These are phyloP conservation scores for Pocillopora grandis DNA, from an alignment of 92 coral and sea anemone genomes.

Conservation along the genomic window DNA sequence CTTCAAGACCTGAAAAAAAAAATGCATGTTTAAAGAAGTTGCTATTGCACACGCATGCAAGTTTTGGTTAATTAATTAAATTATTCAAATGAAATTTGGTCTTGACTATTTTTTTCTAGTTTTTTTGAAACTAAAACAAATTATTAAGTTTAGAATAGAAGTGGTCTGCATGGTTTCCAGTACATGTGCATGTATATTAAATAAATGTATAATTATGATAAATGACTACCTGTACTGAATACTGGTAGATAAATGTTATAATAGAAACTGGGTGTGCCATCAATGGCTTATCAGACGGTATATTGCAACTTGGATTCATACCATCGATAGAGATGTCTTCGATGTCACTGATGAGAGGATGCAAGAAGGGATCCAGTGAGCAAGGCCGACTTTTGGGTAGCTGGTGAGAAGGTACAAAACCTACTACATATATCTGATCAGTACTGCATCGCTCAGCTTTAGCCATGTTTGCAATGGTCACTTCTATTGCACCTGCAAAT, in stretches of 20 bases:
- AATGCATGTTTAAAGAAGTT: not conserved
- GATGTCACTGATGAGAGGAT: constrained; percentile 48
- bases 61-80: not conserved
- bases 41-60: not conserved
- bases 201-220: no score
- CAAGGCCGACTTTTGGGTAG: constrained; percentile 58
- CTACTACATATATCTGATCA: constrained; percentile 60
- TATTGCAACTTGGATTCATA: constrained; percentile 4
- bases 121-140: not conserved
- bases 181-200: no score
- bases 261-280: not conserved
- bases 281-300: not conserved
- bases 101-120: not conserved
- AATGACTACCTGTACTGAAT: no score
- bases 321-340: constrained; percentile 54
- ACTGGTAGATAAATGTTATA: not conserved
- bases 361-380: constrained; percentile 57
- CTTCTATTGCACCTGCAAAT: constrained; percentile 40
- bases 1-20: constrained; percentile 28
- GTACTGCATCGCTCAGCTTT: constrained; percentile 33
- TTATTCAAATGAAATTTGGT: not conserved
- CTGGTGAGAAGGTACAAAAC: constrained; percentile 56
- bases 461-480: constrained; percentile 39
- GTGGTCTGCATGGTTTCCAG: no score
- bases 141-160: no score